Percentiles rank a stretch among this genome's conserved stretches.
Conservation (phyloP, 2,888 invertebrate species). For the Teleogryllus oceanicus region DNA sequence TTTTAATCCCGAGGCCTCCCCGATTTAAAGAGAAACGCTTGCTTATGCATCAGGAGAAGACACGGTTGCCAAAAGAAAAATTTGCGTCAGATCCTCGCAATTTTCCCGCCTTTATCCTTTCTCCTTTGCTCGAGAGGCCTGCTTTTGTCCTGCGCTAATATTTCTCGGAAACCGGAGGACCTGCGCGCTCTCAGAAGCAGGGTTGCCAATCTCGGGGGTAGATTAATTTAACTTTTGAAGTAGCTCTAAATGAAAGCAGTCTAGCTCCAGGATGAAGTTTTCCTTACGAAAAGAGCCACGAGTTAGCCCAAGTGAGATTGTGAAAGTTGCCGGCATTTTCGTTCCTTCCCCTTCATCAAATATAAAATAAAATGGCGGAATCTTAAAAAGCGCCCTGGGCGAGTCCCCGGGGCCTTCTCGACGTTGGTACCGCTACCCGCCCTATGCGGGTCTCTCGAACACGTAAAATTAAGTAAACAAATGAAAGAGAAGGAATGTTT, state of each 20-base stretch:
- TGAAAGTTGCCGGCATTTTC: constrained; percentile 8
- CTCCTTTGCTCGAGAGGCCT: neutral
- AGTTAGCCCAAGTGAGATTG: constrained; percentile 3
- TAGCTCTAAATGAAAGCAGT: constrained; percentile 18
- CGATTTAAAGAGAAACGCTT: constrained; percentile 18
- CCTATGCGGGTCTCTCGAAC: neutral
- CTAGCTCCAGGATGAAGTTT: constrained; percentile 10
- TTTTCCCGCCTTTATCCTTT: neutral
- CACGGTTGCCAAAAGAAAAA: neutral
- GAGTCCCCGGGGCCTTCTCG: neutral
- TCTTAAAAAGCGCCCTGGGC: neutral
- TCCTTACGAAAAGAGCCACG: constrained; percentile 18
- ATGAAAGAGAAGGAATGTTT: neutral
- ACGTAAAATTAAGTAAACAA: neutral
- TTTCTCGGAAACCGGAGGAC: constrained; percentile 11
- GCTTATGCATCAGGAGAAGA: neutral
- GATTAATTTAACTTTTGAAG: constrained; percentile 18
- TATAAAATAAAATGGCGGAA: constrained; percentile 10
- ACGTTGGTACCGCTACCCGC: neutral
- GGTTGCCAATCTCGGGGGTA: constrained; percentile 18
- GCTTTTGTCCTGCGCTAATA: constrained; percentile 9
- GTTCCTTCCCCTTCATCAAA: constrained; percentile 18
- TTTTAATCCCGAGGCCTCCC: neutral
- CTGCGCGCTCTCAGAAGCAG: neutral
- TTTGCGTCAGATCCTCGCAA: neutral